Conservation (phyloP, 2,113 vertebrate genomes). For the Hypanus sabinus region DNA sequence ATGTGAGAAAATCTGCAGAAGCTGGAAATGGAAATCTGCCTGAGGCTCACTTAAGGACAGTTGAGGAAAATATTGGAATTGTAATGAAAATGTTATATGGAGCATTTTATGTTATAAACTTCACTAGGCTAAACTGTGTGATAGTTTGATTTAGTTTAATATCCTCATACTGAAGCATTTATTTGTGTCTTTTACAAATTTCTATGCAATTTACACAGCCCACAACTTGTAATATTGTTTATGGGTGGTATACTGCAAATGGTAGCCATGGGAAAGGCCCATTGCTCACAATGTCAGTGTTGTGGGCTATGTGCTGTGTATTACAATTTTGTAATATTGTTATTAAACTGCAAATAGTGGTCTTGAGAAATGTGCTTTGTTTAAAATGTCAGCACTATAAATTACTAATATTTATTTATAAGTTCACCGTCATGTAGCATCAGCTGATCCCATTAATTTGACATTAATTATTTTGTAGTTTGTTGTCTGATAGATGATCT, state of each 20-base stretch:
- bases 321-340: background rate
- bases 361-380: background rate
- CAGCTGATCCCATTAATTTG: background rate
- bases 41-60: background rate
- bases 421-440: background rate
- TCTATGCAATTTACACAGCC: background rate
- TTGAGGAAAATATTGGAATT: background rate
- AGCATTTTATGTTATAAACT: background rate
- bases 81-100: background rate
- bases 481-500: background rate
- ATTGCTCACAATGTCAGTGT: background rate
- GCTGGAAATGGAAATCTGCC: no score
- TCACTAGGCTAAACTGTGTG: background rate
- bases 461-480: background rate
- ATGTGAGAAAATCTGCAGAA: no score
- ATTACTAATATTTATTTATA: background rate
- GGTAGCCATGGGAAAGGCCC: background rate
- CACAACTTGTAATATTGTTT: constrained; percentile 2
- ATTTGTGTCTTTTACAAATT: background rate
- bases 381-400: background rate
- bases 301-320: no score
- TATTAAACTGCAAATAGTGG: background rate
- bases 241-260: background rate
- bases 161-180: background rate
- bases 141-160: background rate